A percentile compares a stretch with the other conserved stretches of the same genome.
Evolutionary conservation across 2,113 vertebrate genomes (phyloP).

Genomic region (Tonatia bakeri): DNA sequence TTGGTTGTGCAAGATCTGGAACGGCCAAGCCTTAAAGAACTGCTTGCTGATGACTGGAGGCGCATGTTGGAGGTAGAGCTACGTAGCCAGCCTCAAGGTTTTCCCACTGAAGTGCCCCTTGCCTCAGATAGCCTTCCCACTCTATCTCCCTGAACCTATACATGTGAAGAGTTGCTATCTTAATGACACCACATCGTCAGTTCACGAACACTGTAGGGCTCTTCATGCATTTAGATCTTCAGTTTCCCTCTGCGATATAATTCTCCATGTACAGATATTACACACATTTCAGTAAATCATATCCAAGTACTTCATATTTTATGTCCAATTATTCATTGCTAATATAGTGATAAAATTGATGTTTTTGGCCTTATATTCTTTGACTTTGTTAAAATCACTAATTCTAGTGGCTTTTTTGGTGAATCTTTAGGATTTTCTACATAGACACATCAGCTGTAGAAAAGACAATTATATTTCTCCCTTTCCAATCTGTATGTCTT

Average conservation of each 20-base stretch:
- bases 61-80: neutral
- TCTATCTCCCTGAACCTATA: neutral
- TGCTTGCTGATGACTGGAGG: neutral
- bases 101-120: neutral
- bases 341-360: neutral
- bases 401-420: neutral
- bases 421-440: neutral
- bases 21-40: neutral
- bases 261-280: neutral
- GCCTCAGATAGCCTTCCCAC: neutral
- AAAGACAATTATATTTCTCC: neutral
- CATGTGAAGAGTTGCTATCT: neutral
- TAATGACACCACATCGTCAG: neutral
- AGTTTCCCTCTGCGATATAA: neutral
- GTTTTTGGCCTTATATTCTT: neutral
- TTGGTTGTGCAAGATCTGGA: neutral
- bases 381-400: neutral
- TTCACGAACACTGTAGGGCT: neutral
- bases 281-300: neutral
- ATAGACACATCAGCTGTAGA: neutral
- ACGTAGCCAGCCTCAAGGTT: neutral
- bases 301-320: neutral
- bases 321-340: neutral
- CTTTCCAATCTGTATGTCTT: neutral
- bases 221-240: neutral